Evolutionary conservation across 1,140 invertebrate species (phyloP).

Genomic region (Eupeodes corollae): DNA sequence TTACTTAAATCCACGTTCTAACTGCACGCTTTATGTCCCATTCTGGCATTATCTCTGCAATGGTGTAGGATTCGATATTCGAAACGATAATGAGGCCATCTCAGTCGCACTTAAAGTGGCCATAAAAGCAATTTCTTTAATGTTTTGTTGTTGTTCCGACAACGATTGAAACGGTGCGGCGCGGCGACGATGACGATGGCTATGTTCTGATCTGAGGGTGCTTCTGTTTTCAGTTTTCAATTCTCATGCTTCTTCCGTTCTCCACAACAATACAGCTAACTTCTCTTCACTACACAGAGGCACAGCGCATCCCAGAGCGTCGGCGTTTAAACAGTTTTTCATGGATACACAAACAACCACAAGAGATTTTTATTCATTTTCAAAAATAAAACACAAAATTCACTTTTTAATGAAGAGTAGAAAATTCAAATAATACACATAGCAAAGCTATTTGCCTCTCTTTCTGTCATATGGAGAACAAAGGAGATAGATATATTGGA

Average conservation of each 20-base stretch:
- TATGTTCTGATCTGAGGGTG: not conserved
- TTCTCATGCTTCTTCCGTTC: too few species aligned
- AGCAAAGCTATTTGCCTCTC: not conserved
- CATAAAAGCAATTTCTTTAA: constrained; percentile 20
- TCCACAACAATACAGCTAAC: too few species aligned
- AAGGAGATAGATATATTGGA: not conserved
- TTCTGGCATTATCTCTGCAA: constrained; percentile 18
- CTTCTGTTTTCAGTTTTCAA: not conserved
- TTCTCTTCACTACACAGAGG: too few species aligned
- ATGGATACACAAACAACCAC: too few species aligned
- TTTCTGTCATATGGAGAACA: not conserved
- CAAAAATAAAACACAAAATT: not conserved
- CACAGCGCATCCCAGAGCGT: not conserved
- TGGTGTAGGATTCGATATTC: not conserved
- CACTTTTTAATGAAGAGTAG: not conserved
- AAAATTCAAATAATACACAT: not conserved
- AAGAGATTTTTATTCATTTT: not conserved
- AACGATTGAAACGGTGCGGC: too few species aligned
- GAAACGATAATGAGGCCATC: constrained; percentile 37
- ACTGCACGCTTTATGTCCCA: constrained; percentile 36
- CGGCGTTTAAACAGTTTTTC: not conserved
- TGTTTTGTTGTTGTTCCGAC: not conserved
- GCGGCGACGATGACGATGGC: too few species aligned
- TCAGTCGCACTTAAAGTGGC: constrained; percentile 36
- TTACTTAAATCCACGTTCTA: constrained; percentile 39